A percentile compares a stretch with the other conserved stretches of the same genome.
phyloP scores from a whole-genome alignment of 2,113 vertebrate species.

The Tenrec ecaudatus region DNA sequence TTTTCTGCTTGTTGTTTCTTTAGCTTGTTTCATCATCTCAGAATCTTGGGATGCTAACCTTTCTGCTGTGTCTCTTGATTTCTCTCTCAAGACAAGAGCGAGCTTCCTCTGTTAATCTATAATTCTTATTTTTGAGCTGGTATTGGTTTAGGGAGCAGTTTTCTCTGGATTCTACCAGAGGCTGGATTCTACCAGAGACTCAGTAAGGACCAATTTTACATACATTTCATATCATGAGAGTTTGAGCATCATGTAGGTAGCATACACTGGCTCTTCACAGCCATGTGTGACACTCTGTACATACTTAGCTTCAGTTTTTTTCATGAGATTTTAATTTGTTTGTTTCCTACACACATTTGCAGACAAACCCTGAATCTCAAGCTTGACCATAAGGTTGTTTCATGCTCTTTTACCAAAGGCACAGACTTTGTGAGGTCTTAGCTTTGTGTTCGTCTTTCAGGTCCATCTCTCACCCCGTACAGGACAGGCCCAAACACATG shows the following conservation, averaged over 20 bases:
- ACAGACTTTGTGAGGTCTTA: background rate
- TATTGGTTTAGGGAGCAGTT: background rate
- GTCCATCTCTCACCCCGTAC: background rate
- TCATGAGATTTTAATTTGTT: background rate
- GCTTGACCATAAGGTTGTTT: background rate
- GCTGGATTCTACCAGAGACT: background rate
- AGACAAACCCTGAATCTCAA: background rate
- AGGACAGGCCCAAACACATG: background rate
- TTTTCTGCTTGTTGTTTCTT: background rate
- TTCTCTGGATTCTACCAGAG: background rate
- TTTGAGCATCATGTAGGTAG: background rate
- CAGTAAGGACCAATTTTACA: background rate
- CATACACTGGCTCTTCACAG: background rate
- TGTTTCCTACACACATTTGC: background rate
- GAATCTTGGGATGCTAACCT: background rate
- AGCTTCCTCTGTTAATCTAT: background rate
- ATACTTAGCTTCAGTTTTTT: background rate
- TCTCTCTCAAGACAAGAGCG: background rate
- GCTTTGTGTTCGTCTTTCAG: background rate
- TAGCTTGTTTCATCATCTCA: slow-evolving; percentile 13
- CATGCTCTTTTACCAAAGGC: background rate
- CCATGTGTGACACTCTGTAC: background rate
- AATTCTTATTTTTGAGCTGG: slow-evolving; percentile 11
- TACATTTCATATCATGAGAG: background rate
- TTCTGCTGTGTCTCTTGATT: background rate